phyloP scores from a whole-genome alignment of 2,888 invertebrate species.

The Drosophila mercatorum region DNA sequence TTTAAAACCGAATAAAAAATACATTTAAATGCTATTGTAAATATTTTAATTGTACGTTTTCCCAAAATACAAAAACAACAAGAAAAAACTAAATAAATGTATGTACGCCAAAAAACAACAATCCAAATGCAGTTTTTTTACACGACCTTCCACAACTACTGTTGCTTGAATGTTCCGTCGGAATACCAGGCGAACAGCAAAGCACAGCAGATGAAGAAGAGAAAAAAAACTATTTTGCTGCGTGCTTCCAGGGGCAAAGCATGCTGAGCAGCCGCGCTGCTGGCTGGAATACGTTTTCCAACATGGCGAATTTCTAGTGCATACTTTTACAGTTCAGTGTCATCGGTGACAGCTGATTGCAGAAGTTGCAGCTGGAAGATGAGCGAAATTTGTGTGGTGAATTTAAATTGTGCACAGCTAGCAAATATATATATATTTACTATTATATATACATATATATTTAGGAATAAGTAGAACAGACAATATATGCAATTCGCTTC shows the following conservation, averaged over 20 bases:
- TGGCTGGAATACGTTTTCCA: background rate
- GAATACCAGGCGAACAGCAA: background rate
- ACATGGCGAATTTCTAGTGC: slow-evolving; percentile 1
- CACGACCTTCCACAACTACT: background rate
- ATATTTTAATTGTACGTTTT: slow-evolving; percentile 73
- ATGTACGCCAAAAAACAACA: slow-evolving; percentile 38
- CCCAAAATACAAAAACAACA: slow-evolving; percentile 17
- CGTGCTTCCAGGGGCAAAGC: background rate
- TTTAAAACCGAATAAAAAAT: slow-evolving; percentile 25
- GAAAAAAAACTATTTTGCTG: background rate
- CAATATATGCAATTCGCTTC: background rate
- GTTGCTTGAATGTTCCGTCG: background rate
- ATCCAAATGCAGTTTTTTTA: background rate
- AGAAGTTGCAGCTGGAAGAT: background rate
- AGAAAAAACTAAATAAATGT: slow-evolving; percentile 29
- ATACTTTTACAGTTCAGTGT: slow-evolving; percentile 2
- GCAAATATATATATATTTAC: no score
- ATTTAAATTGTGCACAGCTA: no score
- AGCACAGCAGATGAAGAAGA: background rate
- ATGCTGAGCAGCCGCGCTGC: background rate
- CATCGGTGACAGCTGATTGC: background rate
- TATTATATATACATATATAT: background rate
- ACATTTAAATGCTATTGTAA: slow-evolving; percentile 71
- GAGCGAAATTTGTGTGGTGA: no score
- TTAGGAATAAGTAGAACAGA: background rate